Evolutionary conservation across 2,113 vertebrate species (phyloP).

Genomic region (Platysternon megacephalum): DNA sequence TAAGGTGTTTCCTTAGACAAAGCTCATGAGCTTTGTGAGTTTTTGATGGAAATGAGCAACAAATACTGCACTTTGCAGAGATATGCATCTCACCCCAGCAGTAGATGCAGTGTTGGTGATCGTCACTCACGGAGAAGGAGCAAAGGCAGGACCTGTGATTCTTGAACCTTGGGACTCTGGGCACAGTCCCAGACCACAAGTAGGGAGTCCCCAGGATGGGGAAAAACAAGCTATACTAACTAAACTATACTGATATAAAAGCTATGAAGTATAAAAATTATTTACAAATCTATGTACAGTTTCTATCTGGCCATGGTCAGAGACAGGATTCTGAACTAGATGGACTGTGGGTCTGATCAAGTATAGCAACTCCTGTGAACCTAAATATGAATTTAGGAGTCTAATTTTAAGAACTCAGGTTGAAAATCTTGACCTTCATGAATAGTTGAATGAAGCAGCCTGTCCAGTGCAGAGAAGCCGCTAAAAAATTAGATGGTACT

Average conservation of each 20-base stretch:
- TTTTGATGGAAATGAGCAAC: too few relatives aligned
- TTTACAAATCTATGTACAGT: background rate
- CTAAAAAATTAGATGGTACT: background rate
- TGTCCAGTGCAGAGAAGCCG: background rate
- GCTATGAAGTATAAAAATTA: background rate
- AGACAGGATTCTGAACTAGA: background rate
- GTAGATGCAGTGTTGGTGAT: too few relatives aligned
- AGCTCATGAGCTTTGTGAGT: too few relatives aligned
- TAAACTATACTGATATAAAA: background rate
- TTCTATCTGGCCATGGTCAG: background rate
- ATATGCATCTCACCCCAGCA: too few relatives aligned
- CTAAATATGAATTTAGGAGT: background rate
- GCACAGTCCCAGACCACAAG: background rate
- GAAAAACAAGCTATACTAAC: background rate
- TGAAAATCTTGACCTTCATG: background rate
- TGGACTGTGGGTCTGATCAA: background rate
- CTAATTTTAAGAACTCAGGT: background rate
- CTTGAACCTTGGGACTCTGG: too few relatives aligned
- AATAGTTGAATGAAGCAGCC: background rate
- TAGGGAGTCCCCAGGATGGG: background rate
- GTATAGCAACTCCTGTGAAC: background rate
- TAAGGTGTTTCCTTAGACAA: too few relatives aligned
- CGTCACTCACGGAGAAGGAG: too few relatives aligned
- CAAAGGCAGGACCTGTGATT: too few relatives aligned
- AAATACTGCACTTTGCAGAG: too few relatives aligned